These are phyloP conservation scores for Sipha flava DNA, from an alignment of 1,140 invertebrate species.

Conservation along the genomic window DNA sequence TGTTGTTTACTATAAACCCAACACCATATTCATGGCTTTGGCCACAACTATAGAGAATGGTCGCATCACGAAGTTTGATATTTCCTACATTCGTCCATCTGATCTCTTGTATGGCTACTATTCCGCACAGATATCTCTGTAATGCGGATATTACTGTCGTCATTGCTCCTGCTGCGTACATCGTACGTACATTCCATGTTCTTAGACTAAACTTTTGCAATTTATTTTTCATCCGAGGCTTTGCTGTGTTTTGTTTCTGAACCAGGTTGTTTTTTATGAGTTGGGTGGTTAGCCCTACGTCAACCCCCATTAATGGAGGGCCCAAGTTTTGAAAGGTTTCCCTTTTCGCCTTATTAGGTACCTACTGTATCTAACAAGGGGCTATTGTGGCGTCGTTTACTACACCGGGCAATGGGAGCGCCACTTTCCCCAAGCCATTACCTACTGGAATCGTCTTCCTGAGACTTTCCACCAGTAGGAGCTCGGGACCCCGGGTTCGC, in stretches of 20 bases:
- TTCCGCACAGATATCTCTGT: not conserved
- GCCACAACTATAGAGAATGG: not conserved
- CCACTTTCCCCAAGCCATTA: too few relatives aligned
- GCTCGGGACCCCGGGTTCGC: too few relatives aligned
- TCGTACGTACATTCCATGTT: conserved; percentile 34
- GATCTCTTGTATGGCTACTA: not conserved
- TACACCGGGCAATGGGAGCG: too few relatives aligned
- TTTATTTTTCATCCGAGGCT: conserved; percentile 10
- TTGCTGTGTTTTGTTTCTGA: not conserved
- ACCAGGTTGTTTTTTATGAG: not conserved
- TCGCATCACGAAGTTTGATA: not conserved
- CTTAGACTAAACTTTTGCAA: conserved; percentile 12
- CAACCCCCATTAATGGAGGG: not conserved
- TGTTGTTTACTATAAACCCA: not conserved
- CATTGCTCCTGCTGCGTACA: conserved; percentile 6
- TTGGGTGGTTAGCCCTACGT: not conserved
- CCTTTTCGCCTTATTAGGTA: too few relatives aligned
- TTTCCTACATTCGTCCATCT: conserved; percentile 6
- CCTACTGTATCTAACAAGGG: too few relatives aligned
- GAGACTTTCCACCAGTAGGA: too few relatives aligned
- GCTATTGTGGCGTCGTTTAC: too few relatives aligned
- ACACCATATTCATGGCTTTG: not conserved
- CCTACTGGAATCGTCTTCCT: too few relatives aligned
- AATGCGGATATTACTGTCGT: conserved; percentile 29
- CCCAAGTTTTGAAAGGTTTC: too few relatives aligned